Base-by-base conservation (phyloP, 1,140 invertebrate species). In the Steinernema khuongi region DNA sequence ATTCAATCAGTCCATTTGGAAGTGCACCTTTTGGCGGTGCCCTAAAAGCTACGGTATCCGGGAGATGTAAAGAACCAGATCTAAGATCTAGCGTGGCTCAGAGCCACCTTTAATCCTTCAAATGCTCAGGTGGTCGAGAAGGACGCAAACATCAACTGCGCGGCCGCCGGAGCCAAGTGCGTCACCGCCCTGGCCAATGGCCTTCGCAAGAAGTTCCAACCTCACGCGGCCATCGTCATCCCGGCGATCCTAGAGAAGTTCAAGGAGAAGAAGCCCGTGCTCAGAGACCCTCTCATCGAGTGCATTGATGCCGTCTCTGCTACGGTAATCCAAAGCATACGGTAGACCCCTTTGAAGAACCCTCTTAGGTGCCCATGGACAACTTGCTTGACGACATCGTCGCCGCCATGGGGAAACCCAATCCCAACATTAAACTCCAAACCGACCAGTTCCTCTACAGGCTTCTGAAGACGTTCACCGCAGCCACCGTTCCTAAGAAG, bases 121-220 rank as follows among this genome's bases (percentile, higher is more conserved):
- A n/a, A n/a, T 32, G 17, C 29, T 32, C 31, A 74, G 73, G 2
- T 74, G 4, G 1, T 97, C 79, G 90, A 90, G 18, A 98, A 98
- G 88, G 96, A 99, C 85, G 90, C 91, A 0, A 98, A 99, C 86
- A 93, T 99, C 1, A 90, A 97, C 81, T 89, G 97, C 4, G 94
- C 97, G 0, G 90, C 91, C 0, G 80, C 93, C 32, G 93, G 93
- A 26, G 92, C 89, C 0, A 93, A 94, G 86, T 92, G 92, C 85
- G 83, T 97, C 1, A 89, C 90, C 2, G 89, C 90, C 70, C 85
- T 99, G 44, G 94, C 94, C 0, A 89, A 85, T 50, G 95, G 94
- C 17, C 87, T 98, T n/a, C 91, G 94, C 60, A 94, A 91, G 83
- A 90, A 91, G 74, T 77, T 96, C 86, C 88, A 90, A 14, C 89